Base-by-base conservation (phyloP, 2,797 vertebrate species). In the Enoplosus armatus region DNA sequence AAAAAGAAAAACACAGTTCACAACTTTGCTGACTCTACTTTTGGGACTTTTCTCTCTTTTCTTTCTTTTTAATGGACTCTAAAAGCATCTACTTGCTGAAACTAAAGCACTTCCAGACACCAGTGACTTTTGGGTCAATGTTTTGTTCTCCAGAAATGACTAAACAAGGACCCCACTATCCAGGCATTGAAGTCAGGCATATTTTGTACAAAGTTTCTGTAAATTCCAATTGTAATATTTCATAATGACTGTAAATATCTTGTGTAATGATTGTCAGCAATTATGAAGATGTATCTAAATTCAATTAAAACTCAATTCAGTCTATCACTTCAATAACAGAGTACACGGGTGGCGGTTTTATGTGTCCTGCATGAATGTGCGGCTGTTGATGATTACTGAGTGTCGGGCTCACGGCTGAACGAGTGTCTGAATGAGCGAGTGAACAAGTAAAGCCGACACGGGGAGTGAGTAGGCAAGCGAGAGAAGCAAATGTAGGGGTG, bases 161-260 rank as follows among this genome's bases (percentile, higher is more conserved):
- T 92, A 81, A 94, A 94, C 91, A 87, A 90, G 90, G 91, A 94
- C 90, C 93, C 92, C 83, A 85, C 86, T 88, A 93, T 94, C 92
- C 90, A 95, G 92, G 93, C 94, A 94, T 90, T 94, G 88, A 94
- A 91, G 91, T 94, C 92, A 94, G 93, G 93, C 94, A 90, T 94
- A 95, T 96, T 95, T 96, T 96, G 95, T 96, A 96, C 89, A 95
- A 95, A 95, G 94, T 89, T 94, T 93, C 89, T 95, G 95, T 96
- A 96, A 95, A 96, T 96, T 94, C 92, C 92, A 95, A 94, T 95
- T 95, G 93, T 95, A 94, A 96, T 95, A 96, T 95, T 96, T 96
- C 95, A 96, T 95, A 95, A 95, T 93, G 92, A 95, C 90, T 96
- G 95, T 95, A 96, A 93, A 96, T 96, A 95, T 92, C 85, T 95